These are phyloP conservation scores for Sinodicranocentrus sp. DNA, from an alignment of 2,888 invertebrate species.

Conservation along the genomic window DNA sequence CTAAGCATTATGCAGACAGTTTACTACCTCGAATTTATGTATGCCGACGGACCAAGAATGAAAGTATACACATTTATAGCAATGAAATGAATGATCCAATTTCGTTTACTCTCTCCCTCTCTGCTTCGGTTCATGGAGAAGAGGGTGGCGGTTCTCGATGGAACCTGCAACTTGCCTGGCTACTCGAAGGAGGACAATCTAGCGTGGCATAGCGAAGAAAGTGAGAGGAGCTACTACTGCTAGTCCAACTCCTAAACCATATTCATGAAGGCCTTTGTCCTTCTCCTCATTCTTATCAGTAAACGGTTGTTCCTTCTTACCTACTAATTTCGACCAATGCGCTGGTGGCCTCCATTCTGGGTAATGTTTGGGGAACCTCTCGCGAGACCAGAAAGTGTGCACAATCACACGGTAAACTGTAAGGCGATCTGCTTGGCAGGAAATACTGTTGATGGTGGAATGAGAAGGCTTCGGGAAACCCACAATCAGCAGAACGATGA, in stretches of 20 bases:
- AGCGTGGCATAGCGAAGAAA: not conserved
- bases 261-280: slow-evolving; percentile 26
- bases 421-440: slow-evolving; percentile 89
- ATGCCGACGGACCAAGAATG: slow-evolving; percentile 29
- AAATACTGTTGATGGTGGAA: slow-evolving; percentile 65
- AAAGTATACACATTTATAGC: slow-evolving; percentile 49
- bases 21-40: slow-evolving; percentile 51
- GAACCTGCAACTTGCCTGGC: too few species aligned
- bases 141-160: not conserved
- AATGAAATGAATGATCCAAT: slow-evolving; percentile 60
- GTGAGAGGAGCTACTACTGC: not conserved
- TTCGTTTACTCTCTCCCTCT: slow-evolving; percentile 25
- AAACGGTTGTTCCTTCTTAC: slow-evolving; percentile 82
- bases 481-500: slow-evolving; percentile 54
- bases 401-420: slow-evolving; percentile 93
- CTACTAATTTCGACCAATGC: slow-evolving; percentile 95
- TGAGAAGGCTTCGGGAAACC: slow-evolving; percentile 60
- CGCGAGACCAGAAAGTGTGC: slow-evolving; percentile 94
- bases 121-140: slow-evolving; percentile 7
- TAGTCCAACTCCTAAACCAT: not conserved
- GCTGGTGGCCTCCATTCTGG: slow-evolving; percentile 96
- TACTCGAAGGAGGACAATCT: too few species aligned
- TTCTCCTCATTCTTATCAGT: slow-evolving; percentile 20
- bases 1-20: slow-evolving; percentile 27
- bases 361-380: slow-evolving; percentile 94